These are phyloP conservation scores for Chloebia gouldiae DNA, from an alignment of 2,113 vertebrate species.

Conservation along the genomic window DNA sequence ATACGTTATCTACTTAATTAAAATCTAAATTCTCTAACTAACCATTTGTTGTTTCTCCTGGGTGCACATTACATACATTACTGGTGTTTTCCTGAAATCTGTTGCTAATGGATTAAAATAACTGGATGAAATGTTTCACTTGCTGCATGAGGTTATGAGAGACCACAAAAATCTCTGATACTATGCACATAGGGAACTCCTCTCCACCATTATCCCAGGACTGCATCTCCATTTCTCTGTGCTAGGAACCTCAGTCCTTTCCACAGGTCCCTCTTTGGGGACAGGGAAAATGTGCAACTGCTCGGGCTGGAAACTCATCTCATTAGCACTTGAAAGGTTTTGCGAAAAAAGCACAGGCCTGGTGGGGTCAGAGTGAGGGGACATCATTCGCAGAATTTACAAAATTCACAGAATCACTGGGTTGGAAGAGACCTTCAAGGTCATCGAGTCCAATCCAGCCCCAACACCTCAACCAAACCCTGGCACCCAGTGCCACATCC, in stretches of 20 bases:
- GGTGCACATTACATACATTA: slow-evolving; percentile 43
- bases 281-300: neutral
- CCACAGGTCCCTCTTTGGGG: neutral
- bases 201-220: accelerated
- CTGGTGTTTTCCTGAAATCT: slow-evolving; percentile 48
- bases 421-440: neutral
- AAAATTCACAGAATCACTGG: neutral
- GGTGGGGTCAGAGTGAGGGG: neutral
- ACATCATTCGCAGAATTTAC: neutral
- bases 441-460: neutral
- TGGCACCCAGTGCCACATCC: neutral
- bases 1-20: slow-evolving; percentile 78
- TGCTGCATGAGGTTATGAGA: neutral
- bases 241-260: neutral
- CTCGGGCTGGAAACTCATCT: neutral
- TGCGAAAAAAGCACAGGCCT: neutral
- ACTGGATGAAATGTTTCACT: neutral
- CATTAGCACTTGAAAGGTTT: neutral
- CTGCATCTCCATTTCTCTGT: neutral
- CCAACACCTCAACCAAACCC: neutral
- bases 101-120: slow-evolving; percentile 58
- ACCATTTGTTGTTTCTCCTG: slow-evolving; percentile 71
- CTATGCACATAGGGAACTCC: accelerated
- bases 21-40: slow-evolving; percentile 75
- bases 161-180: neutral